These are phyloP conservation scores for Lindbergichthys nudifrons DNA, from an alignment of 2,797 vertebrate genomes.

Conservation along the genomic window DNA sequence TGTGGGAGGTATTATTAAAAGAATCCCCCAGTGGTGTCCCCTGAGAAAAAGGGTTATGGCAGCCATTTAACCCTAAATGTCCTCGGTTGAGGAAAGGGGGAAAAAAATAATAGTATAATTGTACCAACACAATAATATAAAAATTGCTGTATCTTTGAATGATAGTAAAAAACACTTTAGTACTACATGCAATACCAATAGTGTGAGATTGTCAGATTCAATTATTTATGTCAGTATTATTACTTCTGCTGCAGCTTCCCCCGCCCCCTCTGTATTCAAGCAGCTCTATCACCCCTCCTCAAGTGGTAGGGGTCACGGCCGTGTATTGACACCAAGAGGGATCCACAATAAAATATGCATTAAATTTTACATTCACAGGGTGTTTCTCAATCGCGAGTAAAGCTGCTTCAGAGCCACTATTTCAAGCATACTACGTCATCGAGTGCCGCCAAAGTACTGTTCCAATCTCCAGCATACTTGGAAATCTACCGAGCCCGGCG, in stretches of 20 bases:
- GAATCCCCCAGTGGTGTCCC: background rate
- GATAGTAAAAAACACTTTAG: background rate
- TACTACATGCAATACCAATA: background rate
- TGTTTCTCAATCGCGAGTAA: too few species aligned
- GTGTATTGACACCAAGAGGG: background rate
- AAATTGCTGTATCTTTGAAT: too few species aligned
- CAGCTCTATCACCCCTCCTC: background rate
- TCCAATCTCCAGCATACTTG: too few species aligned
- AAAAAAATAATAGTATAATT: background rate
- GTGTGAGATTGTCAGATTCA: background rate
- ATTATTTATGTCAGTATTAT: background rate
- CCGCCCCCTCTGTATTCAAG: background rate
- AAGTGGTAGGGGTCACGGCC: background rate
- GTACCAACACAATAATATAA: background rate
- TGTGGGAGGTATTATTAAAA: conserved; percentile 19
- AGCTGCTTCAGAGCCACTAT: too few species aligned
- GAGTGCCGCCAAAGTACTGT: too few species aligned
- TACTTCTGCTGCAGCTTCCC: background rate
- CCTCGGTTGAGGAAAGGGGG: background rate
- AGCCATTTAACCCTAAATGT: background rate
- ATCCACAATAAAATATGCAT: background rate
- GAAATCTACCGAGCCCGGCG: too few species aligned
- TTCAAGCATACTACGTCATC: too few species aligned
- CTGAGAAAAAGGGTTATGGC: background rate
- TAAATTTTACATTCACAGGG: background rate